Evolutionary conservation across 2,113 vertebrate species (phyloP).

Genomic region (Nansenia antarctica): DNA sequence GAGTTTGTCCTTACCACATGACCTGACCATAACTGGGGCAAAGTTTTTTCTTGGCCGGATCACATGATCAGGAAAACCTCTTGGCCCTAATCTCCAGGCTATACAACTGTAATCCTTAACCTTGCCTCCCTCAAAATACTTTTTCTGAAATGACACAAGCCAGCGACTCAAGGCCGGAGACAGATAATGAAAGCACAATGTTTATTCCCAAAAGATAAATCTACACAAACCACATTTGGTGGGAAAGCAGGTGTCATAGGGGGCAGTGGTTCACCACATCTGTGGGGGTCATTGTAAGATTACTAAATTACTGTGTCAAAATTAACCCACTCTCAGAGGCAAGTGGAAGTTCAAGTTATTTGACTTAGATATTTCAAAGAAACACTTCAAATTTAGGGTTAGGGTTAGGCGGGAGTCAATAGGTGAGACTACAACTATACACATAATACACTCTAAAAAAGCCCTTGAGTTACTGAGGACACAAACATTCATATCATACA

Average conservation of each 20-base stretch:
- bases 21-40: no score
- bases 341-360: no score
- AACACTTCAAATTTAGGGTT: no score
- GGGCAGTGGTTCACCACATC: background rate
- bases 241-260: background rate
- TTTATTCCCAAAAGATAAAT: background rate
- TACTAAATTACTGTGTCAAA: no score
- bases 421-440: no score
- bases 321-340: no score
- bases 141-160: background rate
- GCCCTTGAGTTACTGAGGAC: conserved; percentile 31
- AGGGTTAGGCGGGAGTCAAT: no score
- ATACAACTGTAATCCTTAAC: background rate
- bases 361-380: no score
- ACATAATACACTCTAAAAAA: background rate
- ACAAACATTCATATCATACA: background rate
- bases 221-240: background rate
- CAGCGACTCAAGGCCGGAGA: background rate
- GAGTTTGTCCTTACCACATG: no score
- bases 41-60: no score
- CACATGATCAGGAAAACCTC: no score
- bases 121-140: background rate
- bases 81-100: no score
- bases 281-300: background rate
- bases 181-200: background rate